Conservation (phyloP, 2,113 vertebrate genomes). For the Gnathonemus longibarbis region DNA sequence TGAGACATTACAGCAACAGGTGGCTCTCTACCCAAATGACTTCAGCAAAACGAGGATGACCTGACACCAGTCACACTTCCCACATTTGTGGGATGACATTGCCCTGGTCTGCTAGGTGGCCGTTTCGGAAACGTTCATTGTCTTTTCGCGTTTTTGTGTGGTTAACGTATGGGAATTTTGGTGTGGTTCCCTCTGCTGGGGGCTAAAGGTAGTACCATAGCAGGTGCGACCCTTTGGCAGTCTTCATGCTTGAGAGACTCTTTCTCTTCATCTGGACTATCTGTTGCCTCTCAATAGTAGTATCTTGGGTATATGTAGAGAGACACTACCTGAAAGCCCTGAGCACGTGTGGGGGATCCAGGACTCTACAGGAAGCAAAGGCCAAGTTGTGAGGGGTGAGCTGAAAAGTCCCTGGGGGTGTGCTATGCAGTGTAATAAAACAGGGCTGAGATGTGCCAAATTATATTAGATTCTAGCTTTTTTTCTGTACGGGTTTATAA, state of each 20-base stretch:
- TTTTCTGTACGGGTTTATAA: neutral
- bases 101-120: neutral
- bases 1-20: neutral
- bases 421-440: neutral
- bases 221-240: neutral
- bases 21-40: neutral
- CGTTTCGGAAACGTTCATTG: neutral
- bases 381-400: neutral
- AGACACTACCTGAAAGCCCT: neutral
- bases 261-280: neutral
- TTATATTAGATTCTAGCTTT: neutral
- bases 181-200: neutral
- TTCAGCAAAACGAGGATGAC: neutral
- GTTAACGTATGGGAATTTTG: neutral
- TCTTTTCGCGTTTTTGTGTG: neutral
- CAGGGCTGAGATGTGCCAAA: neutral
- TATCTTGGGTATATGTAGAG: neutral
- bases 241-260: neutral
- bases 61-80: neutral
- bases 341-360: neutral
- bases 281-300: neutral
- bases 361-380: neutral
- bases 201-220: neutral
- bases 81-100: neutral
- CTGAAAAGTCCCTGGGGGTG: neutral